Percentiles rank a stretch among this genome's conserved stretches.
Conservation (phyloP, 2,888 invertebrate species). For the Didymodactylos carnosus region DNA sequence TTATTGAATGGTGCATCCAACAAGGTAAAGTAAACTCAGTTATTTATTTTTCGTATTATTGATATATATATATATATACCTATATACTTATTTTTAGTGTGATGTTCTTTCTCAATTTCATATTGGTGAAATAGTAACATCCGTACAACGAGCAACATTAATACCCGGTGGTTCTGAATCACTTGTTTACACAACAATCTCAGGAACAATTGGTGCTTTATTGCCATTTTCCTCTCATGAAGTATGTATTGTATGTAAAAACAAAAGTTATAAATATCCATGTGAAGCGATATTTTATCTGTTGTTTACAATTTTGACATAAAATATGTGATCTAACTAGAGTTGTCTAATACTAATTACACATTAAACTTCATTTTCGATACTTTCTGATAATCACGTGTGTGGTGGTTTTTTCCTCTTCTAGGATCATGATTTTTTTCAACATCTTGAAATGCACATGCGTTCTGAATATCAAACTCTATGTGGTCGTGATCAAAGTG, state of each 20-base stretch:
- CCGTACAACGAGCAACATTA: conserved; percentile 78
- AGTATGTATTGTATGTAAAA: no score
- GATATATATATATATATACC: background rate
- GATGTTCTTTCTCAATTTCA: conserved; percentile 80
- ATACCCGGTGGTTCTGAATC: conserved; percentile 94
- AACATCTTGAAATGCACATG: conserved; percentile 98
- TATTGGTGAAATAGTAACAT: conserved; percentile 80
- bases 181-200: conserved; percentile 78
- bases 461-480: conserved; percentile 82
- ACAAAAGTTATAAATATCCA: no score
- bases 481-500: conserved; percentile 87
- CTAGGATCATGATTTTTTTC: conserved; percentile 92
- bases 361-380: background rate
- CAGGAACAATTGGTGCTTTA: conserved; percentile 52
- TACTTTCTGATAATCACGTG: background rate
- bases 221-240: conserved; percentile 34
- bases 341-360: background rate
- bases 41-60: conserved; percentile 1
- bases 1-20: conserved; percentile 86
- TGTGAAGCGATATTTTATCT: background rate
- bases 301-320: background rate
- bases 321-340: background rate
- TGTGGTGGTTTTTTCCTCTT: conserved; percentile 13
- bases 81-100: conserved; percentile 32
- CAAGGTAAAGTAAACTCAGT: no score